Base-by-base conservation (phyloP, 2,888 invertebrate species). In the Lycaena phlaeas region DNA sequence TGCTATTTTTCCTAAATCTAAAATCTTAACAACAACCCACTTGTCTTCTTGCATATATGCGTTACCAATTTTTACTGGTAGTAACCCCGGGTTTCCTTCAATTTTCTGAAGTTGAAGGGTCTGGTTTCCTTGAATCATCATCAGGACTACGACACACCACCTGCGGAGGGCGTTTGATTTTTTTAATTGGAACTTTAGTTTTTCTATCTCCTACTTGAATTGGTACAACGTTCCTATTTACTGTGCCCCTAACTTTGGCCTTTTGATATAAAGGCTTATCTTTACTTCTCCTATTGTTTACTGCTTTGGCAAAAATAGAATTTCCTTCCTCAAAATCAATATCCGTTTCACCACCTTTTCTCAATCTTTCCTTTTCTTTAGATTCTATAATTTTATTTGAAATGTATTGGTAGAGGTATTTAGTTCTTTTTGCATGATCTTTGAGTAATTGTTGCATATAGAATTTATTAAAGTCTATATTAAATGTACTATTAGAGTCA, bases 71-170 rank as follows among this genome's bases (percentile, higher is more conserved):
- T 46, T 49, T 18, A 54, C 37, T 2, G 50, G 52, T 2, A 53
- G 42, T 9, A 54, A 30, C 27, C 49, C 49, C 4, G 49, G 49
- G 34, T 51, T 51, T 2, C 49, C 43, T 10, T 52, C 44, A 46
- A 53, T 41, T 34, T 27, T 39, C 44, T 53, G 51, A 12, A 53
- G 52, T 40, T 48, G 50, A 50, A 52, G 53, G 43, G 44, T 48
- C 48, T 37, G 49, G 43, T 6, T 41, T 17, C 12, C 26, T 14
- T 11, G 18, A 14, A 36, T 25, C 27, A 41, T 28, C 11, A 39
- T 9, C 38, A 27, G 26, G 15, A 30, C 11, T 38, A 43, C 22
- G 14, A 42, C 18, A 27, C 31, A 40, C 39, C 42, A 51, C 46
- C 46, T 52, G 51, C 36, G 50, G 41, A 48, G 49, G 52, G 17